These are phyloP conservation scores for Tenthredo livida DNA, from an alignment of 2,888 invertebrate species.

Conservation along the genomic window DNA sequence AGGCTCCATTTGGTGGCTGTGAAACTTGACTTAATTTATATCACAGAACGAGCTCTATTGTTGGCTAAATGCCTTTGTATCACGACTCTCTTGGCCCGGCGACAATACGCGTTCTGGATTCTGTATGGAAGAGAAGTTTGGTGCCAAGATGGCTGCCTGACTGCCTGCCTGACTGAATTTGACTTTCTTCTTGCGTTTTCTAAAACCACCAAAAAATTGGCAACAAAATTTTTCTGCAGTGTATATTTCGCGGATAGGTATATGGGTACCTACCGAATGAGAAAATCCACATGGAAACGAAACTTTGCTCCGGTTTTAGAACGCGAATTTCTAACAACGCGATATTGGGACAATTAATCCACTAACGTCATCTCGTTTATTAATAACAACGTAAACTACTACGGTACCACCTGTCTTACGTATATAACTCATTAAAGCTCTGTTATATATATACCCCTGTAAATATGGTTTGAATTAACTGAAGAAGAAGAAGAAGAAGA, in stretches of 20 bases:
- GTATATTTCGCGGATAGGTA: not conserved
- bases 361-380: not conserved
- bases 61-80: conserved; percentile 52
- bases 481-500: not conserved
- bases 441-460: not conserved
- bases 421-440: not conserved
- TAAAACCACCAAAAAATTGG: not conserved
- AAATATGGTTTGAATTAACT: conserved; percentile 4
- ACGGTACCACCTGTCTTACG: not conserved
- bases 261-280: not conserved
- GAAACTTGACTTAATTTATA: conserved; percentile 52
- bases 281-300: not conserved
- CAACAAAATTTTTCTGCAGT: not conserved
- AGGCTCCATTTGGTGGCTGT: conserved; percentile 43
- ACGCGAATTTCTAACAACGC: no score
- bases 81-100: conserved; percentile 18
- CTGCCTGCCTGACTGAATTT: not conserved
- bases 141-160: conserved; percentile 7
- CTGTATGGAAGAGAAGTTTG: not conserved
- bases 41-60: conserved; percentile 40
- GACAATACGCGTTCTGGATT: conserved; percentile 2
- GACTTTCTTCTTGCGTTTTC: not conserved
- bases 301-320: not conserved
- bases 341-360: not conserved
- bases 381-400: not conserved